phyloP scores from a whole-genome alignment of 2,113 vertebrate genomes.

The Onychostoma macrolepis region DNA sequence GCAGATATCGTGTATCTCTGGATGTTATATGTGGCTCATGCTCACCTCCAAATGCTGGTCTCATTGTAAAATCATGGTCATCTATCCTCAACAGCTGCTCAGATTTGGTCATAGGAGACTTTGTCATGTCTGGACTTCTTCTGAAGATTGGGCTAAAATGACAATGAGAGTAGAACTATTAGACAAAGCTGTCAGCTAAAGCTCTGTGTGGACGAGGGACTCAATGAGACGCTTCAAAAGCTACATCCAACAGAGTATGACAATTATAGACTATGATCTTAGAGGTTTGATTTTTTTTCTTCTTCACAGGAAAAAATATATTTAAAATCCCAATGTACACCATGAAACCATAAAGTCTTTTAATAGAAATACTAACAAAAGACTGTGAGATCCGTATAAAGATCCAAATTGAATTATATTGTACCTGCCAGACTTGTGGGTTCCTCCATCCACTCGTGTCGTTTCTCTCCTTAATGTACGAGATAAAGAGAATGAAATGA shows the following conservation, averaged over 20 bases:
- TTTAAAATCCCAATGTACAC: background rate
- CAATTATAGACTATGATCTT: background rate
- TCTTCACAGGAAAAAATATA: background rate
- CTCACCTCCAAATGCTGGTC: constrained; percentile 96
- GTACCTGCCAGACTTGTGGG: constrained; percentile 83
- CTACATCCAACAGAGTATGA: background rate
- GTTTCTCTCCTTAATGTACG: constrained; percentile 75
- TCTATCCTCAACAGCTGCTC: constrained; percentile 97
- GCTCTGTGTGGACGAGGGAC: background rate
- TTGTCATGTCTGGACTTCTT: constrained; percentile 94
- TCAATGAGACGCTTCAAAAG: background rate
- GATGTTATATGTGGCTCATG: background rate
- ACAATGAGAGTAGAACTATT: background rate
- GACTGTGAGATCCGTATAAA: background rate
- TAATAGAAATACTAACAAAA: background rate
- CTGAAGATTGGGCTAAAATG: constrained; percentile 86
- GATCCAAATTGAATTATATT: constrained; percentile 2
- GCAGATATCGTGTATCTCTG: background rate
- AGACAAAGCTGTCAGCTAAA: background rate
- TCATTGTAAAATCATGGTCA: constrained; percentile 98
- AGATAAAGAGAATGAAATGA: background rate
- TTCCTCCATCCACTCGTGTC: constrained; percentile 67
- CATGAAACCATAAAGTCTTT: background rate
- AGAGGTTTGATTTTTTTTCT: background rate
- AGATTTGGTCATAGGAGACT: constrained; percentile 91